Base-by-base conservation (phyloP, 2,888 invertebrate genomes). In the Gisinianus flammeolus region DNA sequence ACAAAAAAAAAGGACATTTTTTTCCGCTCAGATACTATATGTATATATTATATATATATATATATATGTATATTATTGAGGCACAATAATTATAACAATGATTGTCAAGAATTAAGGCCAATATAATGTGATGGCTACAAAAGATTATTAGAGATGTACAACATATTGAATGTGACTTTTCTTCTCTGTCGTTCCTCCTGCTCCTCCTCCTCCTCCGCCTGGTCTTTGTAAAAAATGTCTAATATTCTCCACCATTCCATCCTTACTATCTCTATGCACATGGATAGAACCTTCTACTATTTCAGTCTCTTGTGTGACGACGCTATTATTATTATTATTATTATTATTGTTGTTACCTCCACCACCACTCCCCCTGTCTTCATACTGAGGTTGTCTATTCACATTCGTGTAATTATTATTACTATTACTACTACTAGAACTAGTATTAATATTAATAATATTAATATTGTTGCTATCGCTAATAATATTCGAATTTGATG, bases 301-400 rank as follows among this genome's bases (percentile, higher is more conserved):
- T 69, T 78, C 78, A 78, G 78, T 78, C 78, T 78, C 78, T 78
- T 78, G 78, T 75, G 22, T 74, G 44, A 66, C 58, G 52, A 44
- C 52, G 44, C 52, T 69, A 72, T 78, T 62, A 62, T 62, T 62
- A 26, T 26, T 62, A 62, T 16, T 26, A 28, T 69, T 69, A 44
- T 69, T 69, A 72, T 78, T 62, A 62, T 62, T 62, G 26, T 26
- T 62, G 28, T 16, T 26, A 62, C 24, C 62, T 62, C 76, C 44
- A 62, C 35, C 75, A 70, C 75, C 31, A 75, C 74, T 78, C 31
- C 67, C 72, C 44, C 30, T 62, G 62, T 69, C 58, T 69, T 75
- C 70, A 58, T 64, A 62, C 62, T 66, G 35, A 44, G 33, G 35
- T 68, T 66, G 74, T 28, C 66, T 35, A 35, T 70, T 75, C 16